A percentile compares a stretch with the other conserved stretches of the same genome.
Conservation (phyloP, 2,888 invertebrate species). For the Polyommatus icarus region DNA sequence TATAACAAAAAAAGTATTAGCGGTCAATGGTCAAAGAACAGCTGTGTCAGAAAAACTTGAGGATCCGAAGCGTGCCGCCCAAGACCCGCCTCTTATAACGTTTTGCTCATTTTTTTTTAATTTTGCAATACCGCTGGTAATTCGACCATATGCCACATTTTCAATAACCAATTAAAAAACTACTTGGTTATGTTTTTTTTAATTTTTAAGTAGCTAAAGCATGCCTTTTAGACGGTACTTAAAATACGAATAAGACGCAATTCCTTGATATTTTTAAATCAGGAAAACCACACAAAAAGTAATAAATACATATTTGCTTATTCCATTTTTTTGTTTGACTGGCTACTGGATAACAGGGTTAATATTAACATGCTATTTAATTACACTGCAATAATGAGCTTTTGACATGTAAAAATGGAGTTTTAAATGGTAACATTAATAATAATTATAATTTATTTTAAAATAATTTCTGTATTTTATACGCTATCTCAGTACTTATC, state of each 20-base stretch:
- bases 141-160: conserved; percentile 22
- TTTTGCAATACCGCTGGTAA: conserved; percentile 28
- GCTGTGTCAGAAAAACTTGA: conserved; percentile 61
- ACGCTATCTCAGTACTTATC: not conserved
- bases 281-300: not conserved
- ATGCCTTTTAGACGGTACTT: no score
- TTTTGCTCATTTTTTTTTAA: conserved; percentile 50
- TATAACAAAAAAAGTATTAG: conserved; percentile 2
- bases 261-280: not conserved
- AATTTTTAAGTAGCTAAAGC: no score
- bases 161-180: not conserved
- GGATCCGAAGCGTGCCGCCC: conserved; percentile 72
- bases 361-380: not conserved
- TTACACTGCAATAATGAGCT: conserved; percentile 42
- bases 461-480: conserved; percentile 17
- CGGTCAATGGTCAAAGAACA: conserved; percentile 71
- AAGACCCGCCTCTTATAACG: conserved; percentile 61
- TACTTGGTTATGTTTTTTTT: not conserved
- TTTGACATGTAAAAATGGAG: conserved; percentile 45
- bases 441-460: conserved; percentile 12
- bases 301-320: not conserved
- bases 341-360: not conserved
- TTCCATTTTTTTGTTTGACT: not conserved
- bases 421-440: conserved; percentile 20
- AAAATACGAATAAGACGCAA: not conserved